These are phyloP conservation scores for Taurulus bubalis DNA, from an alignment of 2,113 vertebrate species.

Conservation along the genomic window DNA sequence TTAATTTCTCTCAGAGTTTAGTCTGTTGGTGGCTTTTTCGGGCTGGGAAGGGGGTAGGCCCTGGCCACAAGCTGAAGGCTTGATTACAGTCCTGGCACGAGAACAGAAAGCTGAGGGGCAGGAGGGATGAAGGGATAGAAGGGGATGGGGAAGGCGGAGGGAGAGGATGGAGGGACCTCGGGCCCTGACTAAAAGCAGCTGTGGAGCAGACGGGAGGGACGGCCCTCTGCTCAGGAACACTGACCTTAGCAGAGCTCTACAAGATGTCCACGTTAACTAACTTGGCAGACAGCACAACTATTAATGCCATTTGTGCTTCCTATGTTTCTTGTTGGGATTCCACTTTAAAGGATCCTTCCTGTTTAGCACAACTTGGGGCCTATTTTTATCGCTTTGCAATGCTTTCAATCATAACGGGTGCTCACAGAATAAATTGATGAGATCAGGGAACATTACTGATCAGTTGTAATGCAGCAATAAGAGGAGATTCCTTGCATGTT, in stretches of 20 bases:
- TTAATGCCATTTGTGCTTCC: conserved; percentile 31
- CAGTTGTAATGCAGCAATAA: background rate
- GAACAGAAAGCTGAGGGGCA: conserved; percentile 87
- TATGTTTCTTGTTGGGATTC: conserved; percentile 25
- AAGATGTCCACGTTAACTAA: conserved; percentile 51
- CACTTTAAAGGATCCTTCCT: conserved; percentile 23
- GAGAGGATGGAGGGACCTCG: conserved; percentile 76
- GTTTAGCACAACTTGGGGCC: conserved; percentile 14
- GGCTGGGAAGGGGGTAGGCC: conserved; percentile 57
- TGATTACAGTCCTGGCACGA: conserved; percentile 89
- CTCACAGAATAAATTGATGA: conserved; percentile 14
- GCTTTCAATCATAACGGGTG: conserved; percentile 12
- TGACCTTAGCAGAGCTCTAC: conserved; percentile 71
- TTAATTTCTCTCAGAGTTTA: conserved; percentile 79
- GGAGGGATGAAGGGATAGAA: conserved; percentile 66
- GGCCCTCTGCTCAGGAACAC: conserved; percentile 72
- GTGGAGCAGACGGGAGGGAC: conserved; percentile 78
- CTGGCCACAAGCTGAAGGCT: conserved; percentile 90
- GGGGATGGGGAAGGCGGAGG: conserved; percentile 57
- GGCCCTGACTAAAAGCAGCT: conserved; percentile 91
- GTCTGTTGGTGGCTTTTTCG: conserved; percentile 85
- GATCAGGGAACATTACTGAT: background rate
- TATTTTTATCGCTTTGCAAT: conserved; percentile 8
- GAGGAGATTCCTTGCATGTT: background rate
- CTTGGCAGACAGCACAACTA: conserved; percentile 26